Evolutionary conservation across 2,797 vertebrate genomes (phyloP).

Genomic region (Oophaga sylvatica): DNA sequence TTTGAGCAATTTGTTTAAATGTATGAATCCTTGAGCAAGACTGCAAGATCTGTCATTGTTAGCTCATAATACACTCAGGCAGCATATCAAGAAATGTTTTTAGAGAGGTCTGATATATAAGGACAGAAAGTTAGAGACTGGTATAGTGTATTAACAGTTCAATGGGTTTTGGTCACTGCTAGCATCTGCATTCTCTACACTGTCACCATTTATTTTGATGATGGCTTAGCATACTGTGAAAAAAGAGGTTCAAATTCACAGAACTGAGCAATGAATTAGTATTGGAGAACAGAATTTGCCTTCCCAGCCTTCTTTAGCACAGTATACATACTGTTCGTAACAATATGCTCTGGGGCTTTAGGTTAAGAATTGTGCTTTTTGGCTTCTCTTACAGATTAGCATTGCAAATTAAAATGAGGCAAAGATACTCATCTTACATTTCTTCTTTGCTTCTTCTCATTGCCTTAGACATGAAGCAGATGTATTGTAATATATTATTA

Average conservation of each 20-base stretch:
- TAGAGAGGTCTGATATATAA: constrained; percentile 46
- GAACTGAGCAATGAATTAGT: neutral
- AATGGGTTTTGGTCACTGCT: neutral
- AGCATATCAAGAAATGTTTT: constrained; percentile 48
- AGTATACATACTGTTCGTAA: neutral
- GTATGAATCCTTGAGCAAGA: constrained; percentile 46
- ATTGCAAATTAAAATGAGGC: constrained; percentile 42
- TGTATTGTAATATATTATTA: neutral
- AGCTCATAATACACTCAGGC: constrained; percentile 40
- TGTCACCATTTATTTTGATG: constrained; percentile 34
- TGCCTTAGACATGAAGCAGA: neutral
- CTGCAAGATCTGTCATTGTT: constrained; percentile 53
- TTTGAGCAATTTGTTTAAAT: constrained; percentile 39
- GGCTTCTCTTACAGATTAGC: constrained; percentile 31
- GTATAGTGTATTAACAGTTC: constrained; percentile 24
- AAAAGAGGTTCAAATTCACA: neutral
- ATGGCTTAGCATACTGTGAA: neutral
- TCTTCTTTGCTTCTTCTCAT: constrained; percentile 24
- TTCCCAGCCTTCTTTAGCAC: constrained; percentile 9
- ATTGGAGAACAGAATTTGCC: constrained; percentile 11
- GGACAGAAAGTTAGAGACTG: constrained; percentile 13
- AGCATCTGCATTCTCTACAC: constrained; percentile 1
- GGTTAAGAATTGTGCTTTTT: constrained; percentile 50
- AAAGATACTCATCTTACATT: constrained; percentile 19
- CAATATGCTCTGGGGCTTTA: constrained; percentile 38